These are phyloP conservation scores for Pachypanchax playfairii DNA, from an alignment of 2,113 vertebrate species.

Conservation along the genomic window DNA sequence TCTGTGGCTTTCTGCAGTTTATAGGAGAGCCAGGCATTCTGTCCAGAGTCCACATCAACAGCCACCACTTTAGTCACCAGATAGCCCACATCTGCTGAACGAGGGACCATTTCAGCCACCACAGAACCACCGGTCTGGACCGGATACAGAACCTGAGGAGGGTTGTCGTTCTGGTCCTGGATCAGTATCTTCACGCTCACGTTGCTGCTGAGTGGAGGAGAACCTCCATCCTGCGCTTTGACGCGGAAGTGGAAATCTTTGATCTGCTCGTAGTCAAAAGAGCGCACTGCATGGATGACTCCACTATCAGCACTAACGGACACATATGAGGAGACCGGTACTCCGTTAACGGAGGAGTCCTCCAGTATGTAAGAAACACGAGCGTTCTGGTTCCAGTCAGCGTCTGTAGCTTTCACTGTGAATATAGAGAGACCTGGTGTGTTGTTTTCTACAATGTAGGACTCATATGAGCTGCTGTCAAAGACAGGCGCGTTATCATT, in stretches of 20 bases:
- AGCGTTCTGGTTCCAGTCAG: slow-evolving; percentile 51
- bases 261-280: background rate
- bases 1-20: slow-evolving; percentile 6
- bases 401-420: background rate
- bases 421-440: slow-evolving; percentile 4
- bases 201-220: slow-evolving; percentile 25
- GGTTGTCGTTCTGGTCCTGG: slow-evolving; percentile 32
- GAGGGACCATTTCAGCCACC: slow-evolving; percentile 35
- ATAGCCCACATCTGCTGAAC: slow-evolving; percentile 51
- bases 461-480: background rate
- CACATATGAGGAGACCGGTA: background rate
- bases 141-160: slow-evolving; percentile 5
- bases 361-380: slow-evolving; percentile 14
- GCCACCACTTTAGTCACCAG: slow-evolving; percentile 76
- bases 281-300: background rate
- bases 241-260: background rate
- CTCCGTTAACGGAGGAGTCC: background rate
- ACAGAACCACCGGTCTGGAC: slow-evolving; percentile 11
- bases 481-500: slow-evolving; percentile 11
- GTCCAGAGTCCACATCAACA: slow-evolving; percentile 66
- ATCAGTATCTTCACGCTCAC: slow-evolving; percentile 49
- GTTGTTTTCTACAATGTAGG: slow-evolving; percentile 16
- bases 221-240: background rate
- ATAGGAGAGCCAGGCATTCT: slow-evolving; percentile 7
- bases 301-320: background rate